Conservation (phyloP, 2,113 vertebrate genomes). For the Oryzias melastigma region DNA sequence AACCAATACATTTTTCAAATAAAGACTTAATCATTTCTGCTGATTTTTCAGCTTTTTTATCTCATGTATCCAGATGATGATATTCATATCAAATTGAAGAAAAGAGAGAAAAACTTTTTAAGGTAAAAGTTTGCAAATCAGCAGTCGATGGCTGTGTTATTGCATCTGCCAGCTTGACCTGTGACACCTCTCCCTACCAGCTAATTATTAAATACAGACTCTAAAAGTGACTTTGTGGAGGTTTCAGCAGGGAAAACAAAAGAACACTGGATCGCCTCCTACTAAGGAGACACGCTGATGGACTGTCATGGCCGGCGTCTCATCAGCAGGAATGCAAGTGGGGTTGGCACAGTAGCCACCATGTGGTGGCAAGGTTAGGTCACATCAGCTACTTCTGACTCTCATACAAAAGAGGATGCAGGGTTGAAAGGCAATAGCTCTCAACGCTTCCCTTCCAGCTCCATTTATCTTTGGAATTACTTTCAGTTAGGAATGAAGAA, state of each 20-base stretch:
- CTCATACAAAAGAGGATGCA: constrained; percentile 38
- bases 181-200: constrained; percentile 42
- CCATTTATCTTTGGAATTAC: constrained; percentile 33
- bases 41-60: no score
- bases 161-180: constrained; percentile 57
- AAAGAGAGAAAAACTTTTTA: constrained; percentile 1
- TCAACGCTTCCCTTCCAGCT: constrained; percentile 10
- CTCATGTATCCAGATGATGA: background rate
- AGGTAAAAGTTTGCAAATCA: constrained; percentile 39
- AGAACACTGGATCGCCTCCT: constrained; percentile 46
- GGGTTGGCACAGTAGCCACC: constrained; percentile 53
- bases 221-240: constrained; percentile 66
- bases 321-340: constrained; percentile 62
- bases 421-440: constrained; percentile 30
- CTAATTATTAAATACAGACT: constrained; percentile 57
- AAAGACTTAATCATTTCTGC: no score
- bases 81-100: background rate
- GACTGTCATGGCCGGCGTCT: constrained; percentile 57
- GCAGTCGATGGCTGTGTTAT: constrained; percentile 41
- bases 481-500: constrained; percentile 37
- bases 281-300: constrained; percentile 51
- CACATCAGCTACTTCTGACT: constrained; percentile 55
- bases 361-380: constrained; percentile 70
- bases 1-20: no score
- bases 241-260: constrained; percentile 51